A percentile compares a stretch with the other conserved stretches of the same genome.
Evolutionary conservation across 2,888 invertebrate species (phyloP).

Genomic region (Torymus auratus): DNA sequence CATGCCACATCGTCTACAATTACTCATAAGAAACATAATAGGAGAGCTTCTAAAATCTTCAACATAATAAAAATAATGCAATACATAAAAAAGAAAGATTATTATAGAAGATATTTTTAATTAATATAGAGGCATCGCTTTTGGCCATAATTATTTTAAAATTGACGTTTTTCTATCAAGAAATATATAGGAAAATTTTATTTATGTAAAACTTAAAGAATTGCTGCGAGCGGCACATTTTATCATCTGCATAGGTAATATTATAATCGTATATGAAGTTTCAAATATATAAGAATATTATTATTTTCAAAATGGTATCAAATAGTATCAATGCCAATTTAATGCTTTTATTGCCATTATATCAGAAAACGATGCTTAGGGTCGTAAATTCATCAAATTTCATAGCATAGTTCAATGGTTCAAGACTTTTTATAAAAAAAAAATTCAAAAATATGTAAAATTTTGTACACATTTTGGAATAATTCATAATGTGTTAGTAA

Average conservation of each 20-base stretch:
- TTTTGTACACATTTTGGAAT: no score
- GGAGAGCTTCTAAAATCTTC: conserved; percentile 40
- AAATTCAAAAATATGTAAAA: no score
- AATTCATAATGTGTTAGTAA: no score
- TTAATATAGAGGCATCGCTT: neutral
- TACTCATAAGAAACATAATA: conserved; percentile 42
- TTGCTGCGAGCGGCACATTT: neutral
- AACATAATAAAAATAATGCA: conserved; percentile 19
- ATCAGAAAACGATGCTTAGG: neutral
- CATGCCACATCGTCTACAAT: no score
- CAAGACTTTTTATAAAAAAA: no score
- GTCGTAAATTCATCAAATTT: conserved; percentile 6
- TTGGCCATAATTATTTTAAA: conserved; percentile 1
- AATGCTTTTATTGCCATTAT: no score
- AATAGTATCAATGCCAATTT: neutral
- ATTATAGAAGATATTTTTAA: conserved; percentile 25
- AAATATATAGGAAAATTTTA: conserved; percentile 8
- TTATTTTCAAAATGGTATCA: no score
- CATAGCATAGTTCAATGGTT: neutral
- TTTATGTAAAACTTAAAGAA: conserved; percentile 3
- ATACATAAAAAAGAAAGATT: conserved; percentile 10
- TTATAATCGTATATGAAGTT: no score
- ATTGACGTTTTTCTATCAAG: conserved; percentile 2
- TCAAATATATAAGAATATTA: no score
- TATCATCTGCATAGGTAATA: conserved; percentile 1